phyloP scores from a whole-genome alignment of 2,113 vertebrate genomes.

The Ammodytes dubius region DNA sequence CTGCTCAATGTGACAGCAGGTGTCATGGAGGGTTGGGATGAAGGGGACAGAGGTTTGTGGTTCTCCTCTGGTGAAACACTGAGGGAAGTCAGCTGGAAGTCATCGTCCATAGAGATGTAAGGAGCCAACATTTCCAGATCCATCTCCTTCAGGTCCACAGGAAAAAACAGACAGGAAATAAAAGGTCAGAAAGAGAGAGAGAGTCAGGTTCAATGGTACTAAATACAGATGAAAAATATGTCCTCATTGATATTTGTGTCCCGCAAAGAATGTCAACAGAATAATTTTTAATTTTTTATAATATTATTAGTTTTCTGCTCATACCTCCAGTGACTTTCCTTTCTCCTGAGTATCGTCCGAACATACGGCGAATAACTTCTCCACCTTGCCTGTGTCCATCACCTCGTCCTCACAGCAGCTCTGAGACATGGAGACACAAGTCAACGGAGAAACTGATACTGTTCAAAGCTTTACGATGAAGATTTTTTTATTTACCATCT shows the following conservation, averaged over 20 bases:
- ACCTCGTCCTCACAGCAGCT: constrained; percentile 37
- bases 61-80: constrained; percentile 56
- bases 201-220: background rate
- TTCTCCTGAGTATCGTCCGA: constrained; percentile 59
- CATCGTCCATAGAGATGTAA: constrained; percentile 95
- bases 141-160: constrained; percentile 73
- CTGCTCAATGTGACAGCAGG: constrained; percentile 22
- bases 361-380: constrained; percentile 79
- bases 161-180: background rate
- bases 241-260: background rate
- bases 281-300: too few species aligned
- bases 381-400: constrained; percentile 76
- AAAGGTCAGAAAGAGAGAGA: background rate
- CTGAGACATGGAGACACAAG: constrained; percentile 37
- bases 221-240: background rate
- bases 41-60: background rate
- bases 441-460: background rate
- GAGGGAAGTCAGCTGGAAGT: constrained; percentile 90
- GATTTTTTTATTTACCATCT: constrained; percentile 36
- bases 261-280: too few species aligned
- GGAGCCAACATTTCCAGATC: constrained; percentile 93
- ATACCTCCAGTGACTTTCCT: constrained; percentile 66
- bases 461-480: background rate
- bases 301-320: background rate
- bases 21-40: background rate